Conservation (phyloP, 2,113 vertebrate species). For the Pica pica region DNA sequence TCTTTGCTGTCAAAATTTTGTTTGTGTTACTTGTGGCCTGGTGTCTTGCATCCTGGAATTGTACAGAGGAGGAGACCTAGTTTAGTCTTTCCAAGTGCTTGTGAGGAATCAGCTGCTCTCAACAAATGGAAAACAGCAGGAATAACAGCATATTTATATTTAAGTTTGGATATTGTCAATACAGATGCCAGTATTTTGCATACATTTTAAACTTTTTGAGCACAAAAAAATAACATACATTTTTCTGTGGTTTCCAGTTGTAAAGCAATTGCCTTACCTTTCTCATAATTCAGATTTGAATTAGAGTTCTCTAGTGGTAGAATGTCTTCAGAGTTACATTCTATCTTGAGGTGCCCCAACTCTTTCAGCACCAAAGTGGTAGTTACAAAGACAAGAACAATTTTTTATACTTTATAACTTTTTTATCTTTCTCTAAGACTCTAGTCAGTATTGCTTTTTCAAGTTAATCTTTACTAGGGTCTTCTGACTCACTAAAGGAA, state of each 20-base stretch:
- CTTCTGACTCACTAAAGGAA: background rate
- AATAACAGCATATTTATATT: background rate
- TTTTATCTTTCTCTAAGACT: background rate
- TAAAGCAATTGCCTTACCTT: background rate
- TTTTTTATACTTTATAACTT: background rate
- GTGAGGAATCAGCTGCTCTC: background rate
- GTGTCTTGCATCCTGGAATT: background rate
- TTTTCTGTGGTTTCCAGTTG: background rate
- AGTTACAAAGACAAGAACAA: background rate
- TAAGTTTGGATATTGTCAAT: background rate
- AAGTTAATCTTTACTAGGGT: background rate
- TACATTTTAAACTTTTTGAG: background rate
- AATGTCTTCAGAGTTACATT: background rate
- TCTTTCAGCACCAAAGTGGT: background rate
- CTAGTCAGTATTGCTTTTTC: background rate
- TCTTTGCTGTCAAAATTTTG: background rate
- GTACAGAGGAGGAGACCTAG: background rate
- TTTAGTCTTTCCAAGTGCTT: background rate
- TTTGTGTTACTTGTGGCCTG: background rate
- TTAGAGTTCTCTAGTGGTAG: background rate
- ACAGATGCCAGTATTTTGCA: background rate
- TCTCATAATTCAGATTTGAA: background rate
- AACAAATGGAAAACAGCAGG: background rate
- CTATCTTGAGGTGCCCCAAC: background rate
- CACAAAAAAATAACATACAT: background rate